Base-by-base conservation (phyloP, 2,113 vertebrate genomes). In the Misgurnus mizolepis region DNA sequence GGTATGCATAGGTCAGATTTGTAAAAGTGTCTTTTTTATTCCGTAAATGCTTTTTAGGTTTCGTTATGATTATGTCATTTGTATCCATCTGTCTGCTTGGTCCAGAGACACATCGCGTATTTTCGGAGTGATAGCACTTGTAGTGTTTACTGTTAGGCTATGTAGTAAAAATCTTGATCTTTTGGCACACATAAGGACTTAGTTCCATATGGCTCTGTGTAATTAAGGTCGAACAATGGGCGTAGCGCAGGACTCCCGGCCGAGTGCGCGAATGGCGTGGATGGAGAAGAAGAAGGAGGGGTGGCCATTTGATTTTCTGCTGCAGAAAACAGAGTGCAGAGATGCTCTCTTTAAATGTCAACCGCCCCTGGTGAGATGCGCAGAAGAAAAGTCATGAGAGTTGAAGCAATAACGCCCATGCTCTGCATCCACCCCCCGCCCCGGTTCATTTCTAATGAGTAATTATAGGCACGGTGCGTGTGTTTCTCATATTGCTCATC, bases 151-250 rank as follows among this genome's bases (percentile, higher is more conserved):
- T 69, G 18, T 62, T 49, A 61, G 45, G 50, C 39, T 61, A 62
- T 77, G 53, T 61, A 55, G 6, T 64, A 55, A 60, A 58, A 73
- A 55, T 81, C 79, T 56, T 49, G 12, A 56, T 71, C 64, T 76
- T 81, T 79, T 75, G 83, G 67, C 49, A 62, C 62, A 71, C 60
- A 87, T 89, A 91, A 87, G 89, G 87, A 88, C 88, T 87, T 89
- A 82, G 87, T 90, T 93, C 91, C 90, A 90, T 93, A 93, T 93
- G 92, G 91, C 50, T 86, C 87, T 88, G 82, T 91, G 91, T 95
- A 94, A 92, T 95, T 95, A 92, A 87, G 87, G 88, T 85, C 87
- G 91, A 93, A 94, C 92, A 95, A 93, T 94, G 92, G 92, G 81
- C 81, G 85, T 89, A 85, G 88, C 86, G 86, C 83, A 82, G 88